Evolutionary conservation across 2,113 vertebrate genomes (phyloP), one percentile per base, ranked within the genome.

Genomic region (Prolemur simus): DNA sequence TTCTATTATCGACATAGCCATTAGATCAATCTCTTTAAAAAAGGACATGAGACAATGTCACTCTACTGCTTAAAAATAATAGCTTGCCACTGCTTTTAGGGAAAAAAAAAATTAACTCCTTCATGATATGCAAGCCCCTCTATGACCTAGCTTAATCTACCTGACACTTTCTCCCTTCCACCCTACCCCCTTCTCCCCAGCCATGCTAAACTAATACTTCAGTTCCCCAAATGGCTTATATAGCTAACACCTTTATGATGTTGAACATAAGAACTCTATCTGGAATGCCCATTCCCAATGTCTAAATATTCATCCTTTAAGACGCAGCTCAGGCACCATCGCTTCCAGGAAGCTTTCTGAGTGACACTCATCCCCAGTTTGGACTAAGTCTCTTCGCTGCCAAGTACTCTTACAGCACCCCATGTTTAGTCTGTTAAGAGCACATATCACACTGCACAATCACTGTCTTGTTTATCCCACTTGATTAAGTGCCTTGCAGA

Each of bases 401-500:
- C 94, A 47, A 6, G 9, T 69, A 37, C 52, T 92, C 42, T 95
- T 74, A 83, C 4, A 64, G 21, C 34, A 89, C 34, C 20, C 68
- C 23, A 42, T 8, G 32, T 78, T 95, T 73, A 93, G 25, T 85
- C 21, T 86, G 78, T 64, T 77, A 87, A 94, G 2, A 69, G 42
- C 29, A 97, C 27, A 52, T 6, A 42, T 37, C 56, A 82, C n/a
- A 91, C 10, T 45, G 49, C 45, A 80, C 54, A 85, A 93, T 66
- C 68, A n/a, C 0, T 42, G 83, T 56, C 32, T 63, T 68, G 27
- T 71, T 96, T 66, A 91, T 18, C 27, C 37, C 29, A 21, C 34
- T 74, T 69, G 68, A 76, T 64, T 90, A 93, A 81, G 34, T 56
- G 92, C 52, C 77, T 80, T 76, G 76, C 20, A 95, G 74, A 91